phyloP scores from a whole-genome alignment of 2,888 invertebrate genomes.

The Incurvaria masculella region DNA sequence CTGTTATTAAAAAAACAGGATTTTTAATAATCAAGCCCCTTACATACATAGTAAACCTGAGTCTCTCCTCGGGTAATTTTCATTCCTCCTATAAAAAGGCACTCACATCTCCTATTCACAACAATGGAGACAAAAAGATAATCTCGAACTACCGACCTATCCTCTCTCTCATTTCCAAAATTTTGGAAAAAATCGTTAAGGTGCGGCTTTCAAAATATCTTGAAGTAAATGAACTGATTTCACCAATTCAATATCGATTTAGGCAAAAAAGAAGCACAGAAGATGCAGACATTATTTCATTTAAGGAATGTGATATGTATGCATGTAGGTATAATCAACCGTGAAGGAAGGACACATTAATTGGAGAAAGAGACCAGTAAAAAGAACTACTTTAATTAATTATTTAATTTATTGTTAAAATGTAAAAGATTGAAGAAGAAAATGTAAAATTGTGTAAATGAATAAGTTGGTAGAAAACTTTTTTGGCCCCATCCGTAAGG shows the following conservation, averaged over 20 bases:
- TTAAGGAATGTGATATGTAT: too few species aligned
- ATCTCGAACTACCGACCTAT: conserved; percentile 1
- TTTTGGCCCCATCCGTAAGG: too few species aligned
- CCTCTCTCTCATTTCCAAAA: not conserved
- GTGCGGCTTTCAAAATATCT: not conserved
- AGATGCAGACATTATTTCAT: too few species aligned
- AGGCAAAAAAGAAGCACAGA: not conserved
- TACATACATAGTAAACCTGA: not conserved
- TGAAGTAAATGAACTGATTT: not conserved
- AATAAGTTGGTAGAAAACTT: too few species aligned
- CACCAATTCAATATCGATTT: not conserved
- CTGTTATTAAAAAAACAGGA: not conserved
- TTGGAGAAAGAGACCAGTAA: too few species aligned
- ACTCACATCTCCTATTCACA: not conserved
- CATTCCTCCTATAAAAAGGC: not conserved
- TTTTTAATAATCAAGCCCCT: not conserved
- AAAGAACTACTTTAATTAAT: too few species aligned
- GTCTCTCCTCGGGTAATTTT: not conserved
- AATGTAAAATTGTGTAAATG: too few species aligned
- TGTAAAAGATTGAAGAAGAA: too few species aligned
- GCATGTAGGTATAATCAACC: too few species aligned
- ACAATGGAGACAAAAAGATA: not conserved
- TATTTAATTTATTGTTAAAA: too few species aligned
- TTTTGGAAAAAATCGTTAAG: not conserved
- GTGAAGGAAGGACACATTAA: too few species aligned